These are phyloP conservation scores for Baronia brevicornis DNA, from an alignment of 2,888 invertebrate genomes.

Conservation along the genomic window DNA sequence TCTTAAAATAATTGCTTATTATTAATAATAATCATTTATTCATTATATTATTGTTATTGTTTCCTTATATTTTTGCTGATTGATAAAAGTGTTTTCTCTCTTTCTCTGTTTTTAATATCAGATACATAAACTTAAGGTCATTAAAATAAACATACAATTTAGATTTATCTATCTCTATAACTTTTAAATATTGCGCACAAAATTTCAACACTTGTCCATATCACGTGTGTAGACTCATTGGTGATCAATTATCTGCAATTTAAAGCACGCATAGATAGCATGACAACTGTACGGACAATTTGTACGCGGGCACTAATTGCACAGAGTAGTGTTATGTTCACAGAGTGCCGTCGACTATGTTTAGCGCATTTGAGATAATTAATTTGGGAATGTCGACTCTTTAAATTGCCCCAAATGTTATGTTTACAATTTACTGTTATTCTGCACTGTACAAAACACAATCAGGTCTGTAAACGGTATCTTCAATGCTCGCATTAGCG, in stretches of 20 bases:
- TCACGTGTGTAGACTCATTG: constrained; percentile 49
- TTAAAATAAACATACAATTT: too few species aligned
- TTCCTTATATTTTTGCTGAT: too few species aligned
- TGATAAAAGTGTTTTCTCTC: too few species aligned
- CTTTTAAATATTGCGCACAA: constrained; percentile 30
- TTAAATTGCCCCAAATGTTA: constrained; percentile 22
- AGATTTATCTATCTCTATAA: constrained; percentile 14
- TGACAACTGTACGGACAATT: constrained; percentile 46
- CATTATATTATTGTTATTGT: too few species aligned
- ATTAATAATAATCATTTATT: too few species aligned
- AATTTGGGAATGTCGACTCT: constrained; percentile 30
- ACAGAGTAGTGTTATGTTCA: constrained; percentile 47
- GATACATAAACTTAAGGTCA: too few species aligned
- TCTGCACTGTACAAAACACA: constrained; percentile 4
- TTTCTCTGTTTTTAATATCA: too few species aligned
- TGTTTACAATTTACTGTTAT: constrained; percentile 10
- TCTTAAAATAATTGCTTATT: too few species aligned
- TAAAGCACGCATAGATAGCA: constrained; percentile 53
- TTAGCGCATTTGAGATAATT: constrained; percentile 44
- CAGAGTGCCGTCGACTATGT: constrained; percentile 26
- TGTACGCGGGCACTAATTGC: constrained; percentile 55
- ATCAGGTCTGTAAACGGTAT: too few species aligned
- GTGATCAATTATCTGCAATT: constrained; percentile 66
- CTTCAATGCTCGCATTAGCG: too few species aligned
- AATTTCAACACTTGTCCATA: constrained; percentile 21